Base-by-base conservation (phyloP, 2,113 vertebrate genomes). In the Syngnathus floridae region DNA sequence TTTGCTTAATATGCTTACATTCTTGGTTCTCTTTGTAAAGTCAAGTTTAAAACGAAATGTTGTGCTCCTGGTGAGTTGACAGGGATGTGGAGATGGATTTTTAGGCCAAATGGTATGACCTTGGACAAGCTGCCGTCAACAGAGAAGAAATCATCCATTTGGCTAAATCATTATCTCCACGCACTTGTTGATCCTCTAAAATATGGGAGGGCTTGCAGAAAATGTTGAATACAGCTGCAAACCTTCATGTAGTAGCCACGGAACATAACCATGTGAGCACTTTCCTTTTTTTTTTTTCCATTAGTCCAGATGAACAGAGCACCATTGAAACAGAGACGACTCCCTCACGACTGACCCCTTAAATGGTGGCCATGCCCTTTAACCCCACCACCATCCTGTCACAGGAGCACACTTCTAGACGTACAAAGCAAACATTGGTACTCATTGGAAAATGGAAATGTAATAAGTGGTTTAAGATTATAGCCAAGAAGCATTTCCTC, bases 371-470 rank as follows among this genome's bases (percentile, higher is more conserved):
- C 4, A 41, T 66, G 70, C 46, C 82, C 73, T 79, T 66, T 84
- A 82, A 84, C 83, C 82, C 64, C 31, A 26, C 69, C 40, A 61
- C 63, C 57, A 62, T 67, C 74, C 76, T 64, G 60, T 64, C 70
- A 76, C 71, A 76, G 60, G 61, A 71, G 80, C 41, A 72, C 61
- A 71, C 49, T 61, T 64, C 38, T 7, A 58, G 46, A 64, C 48
- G 17, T 40, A 31, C 37, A 56, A 38, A 65, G 64, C 66, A 67
- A 70, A 77, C 76, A 77, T 90, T 91, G 90, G 88, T 82, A 85
- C 62, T 76, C 71, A 79, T 73, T 81, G 76, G 79, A 91, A 87
- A 84, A 72, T 89, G 86, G 83, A 88, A 90, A 88, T 88, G 85
- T 84, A 86, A 90, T 89, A 86, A 84, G 87, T 65, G 75, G 61